Base-by-base conservation (phyloP, 1,140 invertebrate genomes). In the Pararge aegeria region DNA sequence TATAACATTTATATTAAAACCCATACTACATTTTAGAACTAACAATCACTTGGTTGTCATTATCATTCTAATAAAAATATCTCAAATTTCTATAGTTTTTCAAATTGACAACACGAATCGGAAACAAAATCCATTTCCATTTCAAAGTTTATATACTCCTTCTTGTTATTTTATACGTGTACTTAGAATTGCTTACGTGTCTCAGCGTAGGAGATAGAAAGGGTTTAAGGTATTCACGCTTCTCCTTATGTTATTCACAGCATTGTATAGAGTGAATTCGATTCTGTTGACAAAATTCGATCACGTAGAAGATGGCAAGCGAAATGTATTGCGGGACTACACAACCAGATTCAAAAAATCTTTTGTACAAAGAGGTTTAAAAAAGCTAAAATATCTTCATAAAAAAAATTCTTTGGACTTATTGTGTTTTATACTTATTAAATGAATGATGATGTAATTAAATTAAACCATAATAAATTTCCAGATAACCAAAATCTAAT, bases 261-360 rank as follows among this genome's bases (percentile, higher is more conserved):
- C 30, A 37, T 37, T 52, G 48, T 52, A 44, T 52, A n/a, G 40
- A 48, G 18, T 52, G 21, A 19, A 65, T 61, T 51, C 27, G 54
- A 56, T 65, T 61, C 27, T 30, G 30, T 61, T 61, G 63, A 61
- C 58, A 54, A 65, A 65, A 65, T 61, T 65, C 58, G 63, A 61
- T 65, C 63, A 65, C 58, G 63, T 65, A 53, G 53, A 15, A 24
- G 40, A 51, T 18, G 46, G 18, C 54, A 34, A 29, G 44, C 42
- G 42, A 61, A 66, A 58, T 58, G 40, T 66, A 62, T 62, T 44
- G 50, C 18, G 44, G 37, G 55, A 66, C 54, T 62, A 57, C 62
- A 62, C 55, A 51, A 66, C 37, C 59, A n/a, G 46, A 56, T 61
- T 61, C 54, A 55, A 24, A n/a, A 54, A 34, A 65, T 34, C 44